Base-by-base conservation (phyloP, 1,140 invertebrate species). In the Schlechtendalia chinensis region DNA sequence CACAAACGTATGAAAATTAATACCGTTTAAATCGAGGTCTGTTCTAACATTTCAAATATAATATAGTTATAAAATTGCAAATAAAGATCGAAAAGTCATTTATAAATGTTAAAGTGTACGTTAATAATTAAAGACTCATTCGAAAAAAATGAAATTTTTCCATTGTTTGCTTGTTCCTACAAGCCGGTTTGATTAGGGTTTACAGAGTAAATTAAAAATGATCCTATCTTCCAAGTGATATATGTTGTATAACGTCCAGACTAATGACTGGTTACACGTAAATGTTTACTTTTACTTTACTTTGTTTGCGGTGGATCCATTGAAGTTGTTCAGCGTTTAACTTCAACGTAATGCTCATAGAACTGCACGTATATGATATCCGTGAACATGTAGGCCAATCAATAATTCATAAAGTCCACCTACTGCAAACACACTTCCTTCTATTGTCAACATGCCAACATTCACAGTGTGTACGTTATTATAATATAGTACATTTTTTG, bases 381-480 rank as follows among this genome's bases (percentile, higher is more conserved):
- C 24, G 17, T 72, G 50, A 32, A 59, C 32, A 77, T 77, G 53
- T 77, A 77, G 72, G 72, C 72, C 72, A 77, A 77, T 77, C 72
- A 77, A 77, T 77, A 77, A 77, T 77, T 77, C 56, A 72, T 72
- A 29, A 72, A 53, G 50, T 72, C 69, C 69, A 72, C 69, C 69
- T 72, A 72, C 69, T 54, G 47, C 69, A 72, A 54, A 72, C 29
- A 17, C 69, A 39, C 69, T 47, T 54, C 54, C 69, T 29, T 54
- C 29, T 32, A 72, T 72, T 75, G 72, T 75, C 72, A 75, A 58
- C 54, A 59, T 75, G 72, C 72, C 72, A 75, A 75, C 72, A 56
- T 45, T 53, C 47, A 72, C 27, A 19, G 17, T 72, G 17, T 72
- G 72, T 77, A 45, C 54, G 59, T 27, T 77, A 59, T 77, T 59